Base-by-base conservation (phyloP, 2,797 vertebrate species). In the Silurus aristotelis region DNA sequence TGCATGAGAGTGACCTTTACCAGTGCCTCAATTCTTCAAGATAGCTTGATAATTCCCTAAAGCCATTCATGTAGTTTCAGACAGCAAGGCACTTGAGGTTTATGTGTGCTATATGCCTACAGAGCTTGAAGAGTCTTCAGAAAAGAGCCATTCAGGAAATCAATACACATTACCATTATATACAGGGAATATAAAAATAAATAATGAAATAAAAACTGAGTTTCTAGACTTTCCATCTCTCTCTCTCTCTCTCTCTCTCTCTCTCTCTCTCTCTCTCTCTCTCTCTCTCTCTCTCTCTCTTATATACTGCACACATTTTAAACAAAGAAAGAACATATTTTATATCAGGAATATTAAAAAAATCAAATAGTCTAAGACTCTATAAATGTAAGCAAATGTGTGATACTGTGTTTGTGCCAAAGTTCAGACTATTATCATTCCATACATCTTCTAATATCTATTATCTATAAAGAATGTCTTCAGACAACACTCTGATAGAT, bases 1-100 rank as follows among this genome's bases (percentile, higher is more conserved):
- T 72, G 43, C 17, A 22, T 83, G 25, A 79, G 25, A 3, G 20
- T 83, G 75, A 83, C 81, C 66, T 83, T 80, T 83, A 79, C n/a
- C 3, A 48, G 6, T 64, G 46, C 78, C 46, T 83, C 64, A 79
- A 78, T 73, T 38, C 38, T 38, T 38, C 56, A 79, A n/a, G 19
- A 83, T 20, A 63, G 43, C 56, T n/a, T 77, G 72, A 22, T 78
- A 71, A 68, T 63, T 78, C 73, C 66, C 75, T 71, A 78, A 43
- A 78, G 64, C 77, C 66, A 72, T 86, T 86, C 20, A 71, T 8
- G 46, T 58, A 76, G 68, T 19, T 61, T 38, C 56, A 48, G 25
- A 73, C 56, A 22, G 38, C 25, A 19, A 22, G 67, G 68, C 68
- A 81, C 70, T 85, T 55, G 56, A 82, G 64, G 61, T 83, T 31